Evolutionary conservation across 2,888 invertebrate genomes (phyloP).

Genomic region (Pemphredon lugubris): DNA sequence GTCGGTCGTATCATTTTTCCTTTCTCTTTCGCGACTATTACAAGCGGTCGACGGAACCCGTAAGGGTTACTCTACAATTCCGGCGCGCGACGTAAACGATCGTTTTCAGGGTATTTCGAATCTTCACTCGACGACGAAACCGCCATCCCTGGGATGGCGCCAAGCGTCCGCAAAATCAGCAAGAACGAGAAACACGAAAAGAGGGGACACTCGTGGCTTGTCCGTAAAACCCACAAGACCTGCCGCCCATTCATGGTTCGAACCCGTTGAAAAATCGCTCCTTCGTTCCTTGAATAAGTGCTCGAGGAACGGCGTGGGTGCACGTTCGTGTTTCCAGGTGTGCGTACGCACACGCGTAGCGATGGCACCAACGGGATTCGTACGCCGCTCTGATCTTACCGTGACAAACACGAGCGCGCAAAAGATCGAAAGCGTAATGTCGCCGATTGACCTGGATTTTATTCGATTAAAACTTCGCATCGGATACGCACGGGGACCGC

Average conservation of each 20-base stretch:
- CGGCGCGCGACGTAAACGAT: not conserved
- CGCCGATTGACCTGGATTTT: too few relatives aligned
- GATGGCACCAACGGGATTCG: conserved; percentile 13
- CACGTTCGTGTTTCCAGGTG: too few relatives aligned
- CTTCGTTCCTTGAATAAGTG: conserved; percentile 62
- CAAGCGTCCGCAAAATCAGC: conserved; percentile 46
- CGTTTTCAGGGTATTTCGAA: conserved; percentile 6
- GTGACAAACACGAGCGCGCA: too few relatives aligned
- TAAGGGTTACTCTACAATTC: too few relatives aligned
- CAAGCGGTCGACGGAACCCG: too few relatives aligned
- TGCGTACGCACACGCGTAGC: conserved; percentile 23
- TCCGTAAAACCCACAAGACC: conserved; percentile 39
- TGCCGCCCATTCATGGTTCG: conserved; percentile 64
- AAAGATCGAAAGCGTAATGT: too few relatives aligned
- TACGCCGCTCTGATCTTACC: too few relatives aligned
- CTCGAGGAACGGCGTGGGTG: conserved; percentile 61
- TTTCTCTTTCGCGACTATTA: too few relatives aligned
- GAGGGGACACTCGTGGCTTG: conserved; percentile 14
- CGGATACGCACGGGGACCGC: too few relatives aligned
- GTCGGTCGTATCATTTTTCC: too few relatives aligned
- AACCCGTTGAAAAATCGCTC: conserved; percentile 60
- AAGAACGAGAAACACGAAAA: conserved; percentile 4
- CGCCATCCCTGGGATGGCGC: conserved; percentile 49
- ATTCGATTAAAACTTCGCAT: too few relatives aligned
- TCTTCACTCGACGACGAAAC: conserved; percentile 12